These are phyloP conservation scores for Dipus sagitta DNA, from an alignment of 2,797 vertebrate species.

Conservation along the genomic window DNA sequence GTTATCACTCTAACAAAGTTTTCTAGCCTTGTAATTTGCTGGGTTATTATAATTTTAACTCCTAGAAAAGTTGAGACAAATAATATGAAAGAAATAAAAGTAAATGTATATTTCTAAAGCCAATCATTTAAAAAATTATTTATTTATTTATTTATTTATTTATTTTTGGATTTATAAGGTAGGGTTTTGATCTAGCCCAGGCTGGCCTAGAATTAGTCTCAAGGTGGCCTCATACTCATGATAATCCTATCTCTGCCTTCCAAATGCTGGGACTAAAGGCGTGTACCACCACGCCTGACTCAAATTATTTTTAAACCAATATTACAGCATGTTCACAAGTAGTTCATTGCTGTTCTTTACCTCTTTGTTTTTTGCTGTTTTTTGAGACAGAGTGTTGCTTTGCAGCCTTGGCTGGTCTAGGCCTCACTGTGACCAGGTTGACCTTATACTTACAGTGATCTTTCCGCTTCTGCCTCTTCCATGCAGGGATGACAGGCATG, in stretches of 20 bases:
- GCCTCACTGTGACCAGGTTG: background rate
- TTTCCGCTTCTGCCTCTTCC: background rate
- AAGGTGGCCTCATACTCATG: too few species aligned
- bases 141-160: too few species aligned
- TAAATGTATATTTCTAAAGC: constrained; percentile 49
- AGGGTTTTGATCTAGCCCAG: too few species aligned
- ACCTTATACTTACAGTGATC: background rate
- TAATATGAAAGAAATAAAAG: background rate
- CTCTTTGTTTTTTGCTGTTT: background rate
- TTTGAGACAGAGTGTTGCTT: background rate
- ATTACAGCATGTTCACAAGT: background rate
- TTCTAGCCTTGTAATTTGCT: background rate
- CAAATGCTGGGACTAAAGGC: too few species aligned
- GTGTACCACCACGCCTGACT: too few species aligned
- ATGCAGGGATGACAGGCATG: background rate
- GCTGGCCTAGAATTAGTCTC: too few species aligned
- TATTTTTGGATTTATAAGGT: too few species aligned
- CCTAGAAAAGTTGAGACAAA: constrained; percentile 11
- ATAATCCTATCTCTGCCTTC: too few species aligned
- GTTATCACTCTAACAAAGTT: background rate
- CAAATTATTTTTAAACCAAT: background rate
- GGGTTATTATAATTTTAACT: background rate
- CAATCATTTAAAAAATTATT: background rate
- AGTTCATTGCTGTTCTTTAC: background rate
- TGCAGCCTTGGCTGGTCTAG: background rate